These are phyloP conservation scores for Anastatus disparis DNA, from an alignment of 1,140 invertebrate genomes.

Conservation along the genomic window DNA sequence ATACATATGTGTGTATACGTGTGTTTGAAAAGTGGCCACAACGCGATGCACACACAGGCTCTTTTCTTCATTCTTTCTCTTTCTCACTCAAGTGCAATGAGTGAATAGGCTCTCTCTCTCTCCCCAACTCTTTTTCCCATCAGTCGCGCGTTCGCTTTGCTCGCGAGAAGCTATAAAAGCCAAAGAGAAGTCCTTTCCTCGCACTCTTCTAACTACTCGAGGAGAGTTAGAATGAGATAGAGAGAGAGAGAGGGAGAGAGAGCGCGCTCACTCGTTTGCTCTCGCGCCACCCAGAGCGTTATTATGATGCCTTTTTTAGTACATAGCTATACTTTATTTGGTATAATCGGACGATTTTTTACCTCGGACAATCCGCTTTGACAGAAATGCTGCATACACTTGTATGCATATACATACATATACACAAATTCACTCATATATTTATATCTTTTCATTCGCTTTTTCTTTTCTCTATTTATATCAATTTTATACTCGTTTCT, in stretches of 20 bases:
- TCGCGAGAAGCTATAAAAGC: constrained; percentile 18
- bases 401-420: too few species aligned
- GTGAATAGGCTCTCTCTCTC: constrained; percentile 22
- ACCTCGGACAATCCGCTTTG: not conserved
- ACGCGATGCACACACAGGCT: not conserved
- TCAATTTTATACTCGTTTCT: too few species aligned
- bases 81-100: not conserved
- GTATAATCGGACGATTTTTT: constrained; percentile 27
- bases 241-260: too few species aligned
- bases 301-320: constrained; percentile 6
- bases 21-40: not conserved
- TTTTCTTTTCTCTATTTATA: too few species aligned
- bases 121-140: constrained; percentile 3
- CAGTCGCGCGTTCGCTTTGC: not conserved
- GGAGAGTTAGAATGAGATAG: too few species aligned
- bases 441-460: not conserved
- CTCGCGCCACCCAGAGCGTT: constrained; percentile 26
- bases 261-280: too few species aligned
- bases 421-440: too few species aligned
- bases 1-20: not conserved
- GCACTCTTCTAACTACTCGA: too few species aligned
- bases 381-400: not conserved
- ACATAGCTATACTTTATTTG: constrained; percentile 8
- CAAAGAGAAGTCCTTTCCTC: too few species aligned
- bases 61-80: not conserved